These are phyloP conservation scores for Drosophila pruinosa DNA, from an alignment of 1,140 invertebrate genomes.

Conservation along the genomic window DNA sequence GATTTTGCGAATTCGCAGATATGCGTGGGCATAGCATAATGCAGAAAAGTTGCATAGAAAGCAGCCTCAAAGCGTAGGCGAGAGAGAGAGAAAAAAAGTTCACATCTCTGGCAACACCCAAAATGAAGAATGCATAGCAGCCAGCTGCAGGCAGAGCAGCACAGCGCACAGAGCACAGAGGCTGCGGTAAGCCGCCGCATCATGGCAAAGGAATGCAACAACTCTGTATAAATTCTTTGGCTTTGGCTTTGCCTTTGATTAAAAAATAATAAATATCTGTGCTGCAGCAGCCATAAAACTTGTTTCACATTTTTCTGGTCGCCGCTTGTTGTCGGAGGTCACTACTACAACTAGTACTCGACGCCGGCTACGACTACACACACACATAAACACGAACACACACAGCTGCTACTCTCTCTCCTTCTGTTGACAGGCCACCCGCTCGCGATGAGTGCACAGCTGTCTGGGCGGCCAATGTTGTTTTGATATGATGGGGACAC, in stretches of 20 bases:
- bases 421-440: background rate
- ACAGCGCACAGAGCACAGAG: background rate
- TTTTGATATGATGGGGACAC: conserved; percentile 27
- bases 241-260: conserved; percentile 57
- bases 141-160: background rate
- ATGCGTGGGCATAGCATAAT: conserved; percentile 38
- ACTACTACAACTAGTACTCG: conserved; percentile 51
- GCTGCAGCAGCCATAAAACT: conserved; percentile 57
- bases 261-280: conserved; percentile 70
- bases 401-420: conserved; percentile 41
- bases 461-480: conserved; percentile 54
- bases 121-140: conserved; percentile 7
- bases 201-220: conserved; percentile 53
- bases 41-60: conserved; percentile 47
- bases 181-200: conserved; percentile 4
- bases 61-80: conserved; percentile 10
- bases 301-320: conserved; percentile 57
- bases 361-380: conserved; percentile 54
- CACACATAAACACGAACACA: conserved; percentile 17
- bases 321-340: conserved; percentile 73
- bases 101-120: conserved; percentile 18
- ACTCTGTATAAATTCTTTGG: conserved; percentile 54
- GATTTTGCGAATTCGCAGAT: conserved; percentile 14
- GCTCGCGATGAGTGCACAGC: conserved; percentile 42
- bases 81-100: conserved; percentile 2